Conservation (phyloP, 2,113 vertebrate species). For the Gadus chalcogrammus region DNA sequence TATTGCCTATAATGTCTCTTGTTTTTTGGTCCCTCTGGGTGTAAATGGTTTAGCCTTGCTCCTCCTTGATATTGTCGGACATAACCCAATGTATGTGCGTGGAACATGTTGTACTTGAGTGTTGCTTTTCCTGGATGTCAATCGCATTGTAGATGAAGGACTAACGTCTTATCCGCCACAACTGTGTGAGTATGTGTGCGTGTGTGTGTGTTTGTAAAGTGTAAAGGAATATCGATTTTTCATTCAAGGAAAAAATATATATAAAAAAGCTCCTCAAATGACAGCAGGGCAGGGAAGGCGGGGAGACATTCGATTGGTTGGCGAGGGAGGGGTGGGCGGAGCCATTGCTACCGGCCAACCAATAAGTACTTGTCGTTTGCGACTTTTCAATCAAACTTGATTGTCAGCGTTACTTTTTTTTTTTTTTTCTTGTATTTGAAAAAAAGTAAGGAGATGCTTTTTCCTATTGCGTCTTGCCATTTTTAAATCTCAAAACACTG, state of each 20-base stretch:
- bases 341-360: slow-evolving; percentile 56
- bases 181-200: slow-evolving; percentile 42
- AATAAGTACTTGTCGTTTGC: slow-evolving; percentile 66
- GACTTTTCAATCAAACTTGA: slow-evolving; percentile 73
- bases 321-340: not conserved
- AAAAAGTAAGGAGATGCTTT: slow-evolving; percentile 63
- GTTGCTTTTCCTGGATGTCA: slow-evolving; percentile 79
- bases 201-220: not conserved
- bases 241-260: slow-evolving; percentile 9
- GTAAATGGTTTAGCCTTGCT: slow-evolving; percentile 77
- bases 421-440: slow-evolving; percentile 71
- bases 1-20: slow-evolving; percentile 9
- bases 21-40: slow-evolving; percentile 62
- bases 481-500: slow-evolving; percentile 77
- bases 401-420: slow-evolving; percentile 62
- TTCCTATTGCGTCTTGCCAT: slow-evolving; percentile 66
- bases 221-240: slow-evolving; percentile 30
- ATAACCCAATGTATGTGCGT: slow-evolving; percentile 56
- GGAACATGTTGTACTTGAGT: slow-evolving; percentile 73
- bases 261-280: slow-evolving; percentile 12
- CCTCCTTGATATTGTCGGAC: slow-evolving; percentile 78
- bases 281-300: not conserved
- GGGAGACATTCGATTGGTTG: too few species aligned
- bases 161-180: slow-evolving; percentile 72
- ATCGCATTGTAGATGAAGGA: slow-evolving; percentile 78